Conservation (phyloP, 2,888 invertebrate species). For the Cheilosia vernalis region DNA sequence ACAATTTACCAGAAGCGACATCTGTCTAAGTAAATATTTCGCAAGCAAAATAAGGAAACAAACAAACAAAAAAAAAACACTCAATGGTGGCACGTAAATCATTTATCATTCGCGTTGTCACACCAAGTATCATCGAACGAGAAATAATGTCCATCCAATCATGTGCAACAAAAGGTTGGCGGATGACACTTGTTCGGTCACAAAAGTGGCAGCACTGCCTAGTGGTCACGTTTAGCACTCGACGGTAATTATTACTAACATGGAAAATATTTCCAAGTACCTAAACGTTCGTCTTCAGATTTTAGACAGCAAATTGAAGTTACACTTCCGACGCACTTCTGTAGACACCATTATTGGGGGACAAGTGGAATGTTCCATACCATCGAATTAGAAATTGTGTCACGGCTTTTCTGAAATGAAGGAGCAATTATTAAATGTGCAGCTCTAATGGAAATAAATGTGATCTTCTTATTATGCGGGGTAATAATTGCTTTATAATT, state of each 20-base stretch:
- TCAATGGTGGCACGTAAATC: too few relatives aligned
- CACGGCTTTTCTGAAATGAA: constrained; percentile 13
- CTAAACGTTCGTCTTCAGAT: not conserved
- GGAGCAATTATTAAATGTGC: not conserved
- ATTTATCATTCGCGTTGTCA: not conserved
- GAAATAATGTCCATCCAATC: constrained; percentile 9
- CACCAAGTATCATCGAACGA: constrained; percentile 20
- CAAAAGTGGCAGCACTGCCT: not conserved
- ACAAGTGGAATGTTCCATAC: constrained; percentile 17
- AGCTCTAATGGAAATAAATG: too few relatives aligned
- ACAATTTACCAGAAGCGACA: too few relatives aligned
- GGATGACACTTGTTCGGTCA: constrained; percentile 21
- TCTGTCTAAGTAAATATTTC: too few relatives aligned
- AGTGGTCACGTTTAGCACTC: constrained; percentile 1
- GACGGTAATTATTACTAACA: not conserved
- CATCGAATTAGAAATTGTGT: constrained; percentile 14
- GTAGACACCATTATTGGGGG: too few relatives aligned
- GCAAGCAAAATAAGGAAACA: too few relatives aligned
- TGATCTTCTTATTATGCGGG: too few relatives aligned
- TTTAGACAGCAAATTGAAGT: constrained; percentile 1
- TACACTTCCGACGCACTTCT: constrained; percentile 10
- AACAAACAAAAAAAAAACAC: too few relatives aligned
- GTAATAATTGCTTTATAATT: too few relatives aligned
- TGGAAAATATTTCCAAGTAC: constrained; percentile 7
- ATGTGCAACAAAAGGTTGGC: not conserved